Conservation (phyloP, 2,797 vertebrate genomes). For the Onychomys arenicola region DNA sequence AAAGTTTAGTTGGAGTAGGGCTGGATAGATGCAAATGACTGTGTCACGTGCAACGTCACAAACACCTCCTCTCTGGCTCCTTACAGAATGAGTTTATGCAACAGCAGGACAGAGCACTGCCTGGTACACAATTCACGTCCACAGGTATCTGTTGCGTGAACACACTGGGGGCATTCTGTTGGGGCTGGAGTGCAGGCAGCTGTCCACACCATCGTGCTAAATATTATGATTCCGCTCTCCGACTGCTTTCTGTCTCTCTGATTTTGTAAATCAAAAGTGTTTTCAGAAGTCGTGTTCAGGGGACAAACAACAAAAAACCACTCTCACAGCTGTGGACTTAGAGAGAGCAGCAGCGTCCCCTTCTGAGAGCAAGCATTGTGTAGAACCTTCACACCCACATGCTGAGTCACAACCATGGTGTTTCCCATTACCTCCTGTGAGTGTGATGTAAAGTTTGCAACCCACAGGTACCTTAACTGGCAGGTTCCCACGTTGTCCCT, state of each 20-base stretch:
- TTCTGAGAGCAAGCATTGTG: background rate
- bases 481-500: too few species aligned
- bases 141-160: background rate
- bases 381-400: background rate
- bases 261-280: background rate
- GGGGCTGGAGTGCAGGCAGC: background rate
- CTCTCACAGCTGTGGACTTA: background rate
- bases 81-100: background rate
- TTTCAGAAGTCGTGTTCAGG: background rate
- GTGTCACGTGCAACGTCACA: accelerated
- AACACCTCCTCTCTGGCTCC: too few species aligned
- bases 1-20: background rate
- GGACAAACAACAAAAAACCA: background rate
- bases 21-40: background rate
- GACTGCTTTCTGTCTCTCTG: background rate
- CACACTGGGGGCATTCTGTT: background rate
- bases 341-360: background rate
- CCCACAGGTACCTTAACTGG: too few species aligned
- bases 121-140: accelerated
- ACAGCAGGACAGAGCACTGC: accelerated
- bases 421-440: background rate
- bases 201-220: accelerated
- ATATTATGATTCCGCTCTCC: background rate
- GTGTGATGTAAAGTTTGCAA: background rate
- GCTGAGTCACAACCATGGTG: background rate